These are phyloP conservation scores for Chiloscyllium punctatum DNA, from an alignment of 2,797 vertebrate genomes.

Conservation along the genomic window DNA sequence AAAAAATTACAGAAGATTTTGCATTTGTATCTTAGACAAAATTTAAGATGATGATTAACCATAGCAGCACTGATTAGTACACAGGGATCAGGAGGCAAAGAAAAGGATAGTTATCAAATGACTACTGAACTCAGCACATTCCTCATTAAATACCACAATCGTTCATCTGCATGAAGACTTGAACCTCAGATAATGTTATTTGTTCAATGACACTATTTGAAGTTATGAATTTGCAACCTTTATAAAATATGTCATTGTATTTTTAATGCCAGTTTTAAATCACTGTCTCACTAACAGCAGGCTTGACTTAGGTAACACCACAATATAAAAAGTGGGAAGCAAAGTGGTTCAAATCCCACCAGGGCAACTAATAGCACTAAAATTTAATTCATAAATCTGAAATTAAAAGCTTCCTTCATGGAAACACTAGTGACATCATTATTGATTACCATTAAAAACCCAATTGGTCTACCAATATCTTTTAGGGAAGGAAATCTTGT, in stretches of 20 bases:
- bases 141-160: background rate
- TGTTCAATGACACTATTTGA: background rate
- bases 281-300: background rate
- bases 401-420: too few species aligned
- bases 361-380: too few species aligned
- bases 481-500: too few species aligned
- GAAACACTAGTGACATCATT: too few species aligned
- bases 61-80: background rate
- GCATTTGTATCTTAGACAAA: background rate
- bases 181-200: background rate
- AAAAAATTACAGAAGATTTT: background rate
- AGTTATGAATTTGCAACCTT: background rate
- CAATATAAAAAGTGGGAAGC: too few species aligned
- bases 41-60: background rate
- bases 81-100: background rate
- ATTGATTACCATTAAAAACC: too few species aligned
- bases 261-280: background rate
- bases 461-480: too few species aligned
- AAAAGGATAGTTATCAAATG: background rate
- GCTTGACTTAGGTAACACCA: background rate
- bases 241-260: background rate
- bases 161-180: background rate
- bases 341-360: too few species aligned
- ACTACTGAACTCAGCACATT: background rate
- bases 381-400: too few species aligned